phyloP scores from a whole-genome alignment of 2,888 invertebrate species.

The Leptopterna dolabrata region DNA sequence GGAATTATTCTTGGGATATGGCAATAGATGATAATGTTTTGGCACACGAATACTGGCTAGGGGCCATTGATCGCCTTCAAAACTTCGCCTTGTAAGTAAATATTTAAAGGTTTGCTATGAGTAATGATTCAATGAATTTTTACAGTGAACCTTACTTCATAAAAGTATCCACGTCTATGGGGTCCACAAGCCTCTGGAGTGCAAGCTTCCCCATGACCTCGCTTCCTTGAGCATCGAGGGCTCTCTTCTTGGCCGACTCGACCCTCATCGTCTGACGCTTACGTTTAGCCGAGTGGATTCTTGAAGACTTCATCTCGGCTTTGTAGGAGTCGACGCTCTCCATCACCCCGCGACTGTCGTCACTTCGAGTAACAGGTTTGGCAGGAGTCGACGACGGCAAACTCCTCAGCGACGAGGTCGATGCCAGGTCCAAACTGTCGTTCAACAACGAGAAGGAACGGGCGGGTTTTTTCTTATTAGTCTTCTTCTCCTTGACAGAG shows the following conservation, averaged over 20 bases:
- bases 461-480: conserved; percentile 2
- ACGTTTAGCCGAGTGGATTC: neutral
- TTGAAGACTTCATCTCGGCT: neutral
- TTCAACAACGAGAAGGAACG: conserved; percentile 20
- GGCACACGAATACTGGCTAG: no score
- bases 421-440: conserved; percentile 35
- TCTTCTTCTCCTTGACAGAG: neutral
- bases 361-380: neutral
- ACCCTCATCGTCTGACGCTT: neutral
- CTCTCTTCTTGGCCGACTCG: conserved; percentile 25
- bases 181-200: conserved; percentile 39
- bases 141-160: conserved; percentile 24
- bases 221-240: neutral
- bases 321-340: conserved; percentile 19
- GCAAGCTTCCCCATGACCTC: conserved; percentile 37
- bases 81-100: no score
- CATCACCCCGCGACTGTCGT: neutral
- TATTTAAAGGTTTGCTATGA: no score
- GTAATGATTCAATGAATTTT: no score
- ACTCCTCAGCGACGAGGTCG: neutral
- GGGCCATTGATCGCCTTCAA: no score
- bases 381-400: conserved; percentile 35
- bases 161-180: conserved; percentile 25
- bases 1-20: no score
- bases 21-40: no score